Evolutionary conservation across 1,140 invertebrate genomes (phyloP), one percentile per base, ranked within the genome.

Genomic region (Solen grandis): DNA sequence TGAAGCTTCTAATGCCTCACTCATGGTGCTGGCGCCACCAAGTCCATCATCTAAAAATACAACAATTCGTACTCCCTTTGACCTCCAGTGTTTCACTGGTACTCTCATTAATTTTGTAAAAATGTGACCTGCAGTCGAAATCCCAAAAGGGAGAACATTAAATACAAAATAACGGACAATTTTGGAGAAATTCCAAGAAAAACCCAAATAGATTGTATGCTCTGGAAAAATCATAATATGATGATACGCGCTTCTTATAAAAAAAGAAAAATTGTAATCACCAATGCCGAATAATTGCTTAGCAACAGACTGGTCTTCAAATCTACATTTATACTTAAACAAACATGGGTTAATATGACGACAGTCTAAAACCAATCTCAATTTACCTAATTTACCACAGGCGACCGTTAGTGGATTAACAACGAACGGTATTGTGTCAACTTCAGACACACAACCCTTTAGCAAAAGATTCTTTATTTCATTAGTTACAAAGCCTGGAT

Each of bases 41-140:
- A 83, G 19, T 25, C 81, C 75, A 27, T 83, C 81, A 41, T 83
- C 75, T n/a, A 83, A 25, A 66, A 65, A 83, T 38, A 74, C 57
- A 36, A 83, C 41, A 22, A 83, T 19, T 66, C 52, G 77, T 8
- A 35, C 4, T 33, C 81, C 72, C 41, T 38, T 4, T 8, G 63
- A 50, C 41, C 62, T 69, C 63, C 22, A 83, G 33, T 63, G 33
- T 60, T 73, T 74, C 2, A 83, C 31, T 1, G 75, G 19, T 22
- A 69, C 62, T 74, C 69, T 79, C 10, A 68, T 36, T 5, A 68
- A 36, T 54, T 83, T 83, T 13, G 75, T 72, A 31, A 83, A 83
- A 33, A 83, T 68, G 38, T 74, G 79, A 36, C 81, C 62, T n/a
- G 63, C 63, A 10, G 31, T 66, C 16, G 35, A 22, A 8, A 41